These are phyloP conservation scores for Scelioninae gen. 1 DNA, from an alignment of 2,888 invertebrate genomes.

Conservation along the genomic window DNA sequence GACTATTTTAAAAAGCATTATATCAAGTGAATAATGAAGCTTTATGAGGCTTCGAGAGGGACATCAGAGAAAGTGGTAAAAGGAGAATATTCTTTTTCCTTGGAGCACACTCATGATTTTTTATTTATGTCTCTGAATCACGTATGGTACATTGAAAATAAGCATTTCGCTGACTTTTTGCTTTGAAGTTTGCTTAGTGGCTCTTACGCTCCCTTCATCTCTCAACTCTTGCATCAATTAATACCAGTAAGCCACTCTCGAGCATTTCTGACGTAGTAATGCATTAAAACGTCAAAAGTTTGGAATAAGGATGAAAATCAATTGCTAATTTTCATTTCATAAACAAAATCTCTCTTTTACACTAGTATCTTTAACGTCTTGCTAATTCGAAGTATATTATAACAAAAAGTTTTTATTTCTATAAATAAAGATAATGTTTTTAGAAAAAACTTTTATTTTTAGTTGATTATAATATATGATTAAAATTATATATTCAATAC, in stretches of 20 bases:
- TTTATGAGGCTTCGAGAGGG: constrained; percentile 28
- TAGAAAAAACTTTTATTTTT: too few species aligned
- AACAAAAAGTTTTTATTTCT: too few species aligned
- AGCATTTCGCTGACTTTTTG: constrained; percentile 75
- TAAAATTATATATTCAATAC: too few species aligned
- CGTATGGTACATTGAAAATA: constrained; percentile 74
- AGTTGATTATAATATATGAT: too few species aligned
- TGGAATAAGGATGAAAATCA: constrained; percentile 31
- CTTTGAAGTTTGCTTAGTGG: constrained; percentile 77
- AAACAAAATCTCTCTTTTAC: background rate
- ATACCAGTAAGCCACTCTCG: constrained; percentile 66
- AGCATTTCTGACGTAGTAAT: constrained; percentile 60
- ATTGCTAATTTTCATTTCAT: constrained; percentile 25
- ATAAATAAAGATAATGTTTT: too few species aligned
- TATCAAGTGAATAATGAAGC: constrained; percentile 44
- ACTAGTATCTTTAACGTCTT: background rate
- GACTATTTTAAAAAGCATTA: constrained; percentile 31
- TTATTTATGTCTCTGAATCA: constrained; percentile 70
- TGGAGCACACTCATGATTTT: constrained; percentile 67
- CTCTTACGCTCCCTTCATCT: constrained; percentile 71
- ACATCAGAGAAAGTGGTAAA: constrained; percentile 54
- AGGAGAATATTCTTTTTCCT: constrained; percentile 62
- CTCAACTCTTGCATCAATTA: constrained; percentile 73
- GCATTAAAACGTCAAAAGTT: constrained; percentile 60
- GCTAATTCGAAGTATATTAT: background rate